Percentiles rank a stretch among this genome's conserved stretches.
phyloP scores from a whole-genome alignment of 1,140 invertebrate genomes.

The Pachypeltis micranthus region DNA sequence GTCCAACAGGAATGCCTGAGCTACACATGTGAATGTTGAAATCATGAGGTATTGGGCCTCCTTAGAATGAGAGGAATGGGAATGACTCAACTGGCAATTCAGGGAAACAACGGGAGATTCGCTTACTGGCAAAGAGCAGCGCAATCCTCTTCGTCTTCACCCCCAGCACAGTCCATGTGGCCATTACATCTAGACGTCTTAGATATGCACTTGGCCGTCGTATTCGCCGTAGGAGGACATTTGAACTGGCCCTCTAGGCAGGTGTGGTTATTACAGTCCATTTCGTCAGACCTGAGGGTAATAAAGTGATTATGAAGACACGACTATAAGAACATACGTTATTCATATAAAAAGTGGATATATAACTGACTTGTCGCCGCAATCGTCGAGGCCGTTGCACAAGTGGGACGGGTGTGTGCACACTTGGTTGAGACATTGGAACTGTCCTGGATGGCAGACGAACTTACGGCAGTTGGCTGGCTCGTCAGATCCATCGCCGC shows the following conservation, averaged over 20 bases:
- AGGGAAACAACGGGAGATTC: too few species aligned
- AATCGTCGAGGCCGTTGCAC: conserved; percentile 57
- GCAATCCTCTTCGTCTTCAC: conserved; percentile 60
- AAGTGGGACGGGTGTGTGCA: conserved; percentile 58
- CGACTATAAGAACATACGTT: too few species aligned
- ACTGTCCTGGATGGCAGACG: conserved; percentile 61
- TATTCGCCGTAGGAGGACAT: conserved; percentile 27
- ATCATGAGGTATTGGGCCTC: too few species aligned
- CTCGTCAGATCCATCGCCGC: conserved; percentile 67
- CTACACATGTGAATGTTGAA: too few species aligned
- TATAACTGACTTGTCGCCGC: conserved; percentile 38
- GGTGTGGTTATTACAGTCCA: conserved; percentile 27
- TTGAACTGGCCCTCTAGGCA: conserved; percentile 30
- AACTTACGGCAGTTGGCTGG: conserved; percentile 54
- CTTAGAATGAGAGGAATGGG: not conserved
- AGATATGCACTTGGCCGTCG: conserved; percentile 41
- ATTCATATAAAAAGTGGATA: not conserved
- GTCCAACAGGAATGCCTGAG: too few species aligned
- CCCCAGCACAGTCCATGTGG: conserved; percentile 49
- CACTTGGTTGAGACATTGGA: conserved; percentile 54
- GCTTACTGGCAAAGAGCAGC: conserved; percentile 39
- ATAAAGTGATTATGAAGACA: conserved; percentile 12
- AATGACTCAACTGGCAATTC: not conserved
- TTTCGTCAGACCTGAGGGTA: conserved; percentile 41
- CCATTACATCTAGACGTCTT: conserved; percentile 49